Percentiles rank a stretch among this genome's conserved stretches.
Evolutionary conservation across 2,797 vertebrate genomes (phyloP).

Genomic region (Smutsia temminckii): DNA sequence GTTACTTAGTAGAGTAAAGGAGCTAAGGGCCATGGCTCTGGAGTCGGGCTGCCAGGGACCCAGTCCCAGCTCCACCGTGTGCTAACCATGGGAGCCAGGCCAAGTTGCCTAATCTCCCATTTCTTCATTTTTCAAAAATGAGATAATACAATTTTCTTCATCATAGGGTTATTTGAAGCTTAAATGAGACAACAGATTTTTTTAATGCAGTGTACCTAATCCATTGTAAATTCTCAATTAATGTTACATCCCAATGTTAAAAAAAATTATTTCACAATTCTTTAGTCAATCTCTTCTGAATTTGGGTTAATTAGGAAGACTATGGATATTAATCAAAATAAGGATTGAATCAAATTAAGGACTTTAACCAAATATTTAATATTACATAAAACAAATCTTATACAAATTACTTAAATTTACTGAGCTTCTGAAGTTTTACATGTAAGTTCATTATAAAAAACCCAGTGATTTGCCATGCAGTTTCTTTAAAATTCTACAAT

Average conservation of each 20-base stretch:
- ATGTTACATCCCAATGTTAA: background rate
- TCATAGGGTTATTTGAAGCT: background rate
- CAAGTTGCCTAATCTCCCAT: background rate
- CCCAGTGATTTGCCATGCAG: background rate
- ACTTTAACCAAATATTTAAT: background rate
- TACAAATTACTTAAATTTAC: background rate
- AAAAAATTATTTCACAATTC: slow-evolving; percentile 1
- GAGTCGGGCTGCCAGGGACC: background rate
- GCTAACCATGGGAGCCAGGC: background rate
- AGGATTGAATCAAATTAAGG: no score
- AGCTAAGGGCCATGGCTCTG: background rate
- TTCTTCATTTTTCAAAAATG: background rate
- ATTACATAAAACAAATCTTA: background rate
- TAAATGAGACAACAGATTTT: background rate
- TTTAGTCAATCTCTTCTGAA: slow-evolving; percentile 31
- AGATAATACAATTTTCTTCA: background rate
- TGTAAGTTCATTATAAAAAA: background rate
- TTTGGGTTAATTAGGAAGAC: background rate
- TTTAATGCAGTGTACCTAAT: background rate
- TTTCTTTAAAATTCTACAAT: background rate
- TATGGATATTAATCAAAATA: slow-evolving; percentile 8
- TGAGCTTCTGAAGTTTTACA: slow-evolving; percentile 2
- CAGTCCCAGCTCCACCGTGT: background rate
- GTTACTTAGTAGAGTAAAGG: background rate
- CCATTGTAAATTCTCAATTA: background rate